Conservation (phyloP, 2,113 vertebrate species). For the Megalops atlanticus region DNA sequence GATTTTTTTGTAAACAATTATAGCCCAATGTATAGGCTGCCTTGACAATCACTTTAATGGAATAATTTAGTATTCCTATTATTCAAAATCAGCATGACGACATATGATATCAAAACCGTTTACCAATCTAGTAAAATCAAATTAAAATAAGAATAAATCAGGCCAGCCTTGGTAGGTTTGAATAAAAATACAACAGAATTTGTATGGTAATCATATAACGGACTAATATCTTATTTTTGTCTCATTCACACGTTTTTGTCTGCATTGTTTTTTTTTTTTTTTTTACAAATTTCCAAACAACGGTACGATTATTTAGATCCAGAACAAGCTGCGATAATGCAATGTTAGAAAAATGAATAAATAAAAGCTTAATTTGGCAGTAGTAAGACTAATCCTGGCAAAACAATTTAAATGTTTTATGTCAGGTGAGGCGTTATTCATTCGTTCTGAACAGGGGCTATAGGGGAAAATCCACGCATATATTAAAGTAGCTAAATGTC, state of each 20-base stretch:
- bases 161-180: too few species aligned
- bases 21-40: not conserved
- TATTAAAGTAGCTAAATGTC: not conserved
- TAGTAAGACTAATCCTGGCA: not conserved
- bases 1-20: too few species aligned
- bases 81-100: too few species aligned
- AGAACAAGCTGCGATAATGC: not conserved
- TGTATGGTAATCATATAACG: not conserved
- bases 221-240: not conserved
- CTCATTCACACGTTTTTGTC: not conserved
- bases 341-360: not conserved
- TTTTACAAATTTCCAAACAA: too few species aligned
- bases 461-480: not conserved
- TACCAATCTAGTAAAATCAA: too few species aligned
- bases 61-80: not conserved
- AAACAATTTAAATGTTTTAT: not conserved
- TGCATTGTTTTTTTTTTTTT: too few species aligned
- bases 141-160: not conserved
- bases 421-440: not conserved
- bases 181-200: not conserved
- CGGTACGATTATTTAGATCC: not conserved
- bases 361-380: not conserved
- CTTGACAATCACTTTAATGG: not conserved
- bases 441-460: not conserved
- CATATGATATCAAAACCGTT: too few species aligned